Conservation (phyloP, 2,113 vertebrate genomes). For the Phalacrocorax carbo region DNA sequence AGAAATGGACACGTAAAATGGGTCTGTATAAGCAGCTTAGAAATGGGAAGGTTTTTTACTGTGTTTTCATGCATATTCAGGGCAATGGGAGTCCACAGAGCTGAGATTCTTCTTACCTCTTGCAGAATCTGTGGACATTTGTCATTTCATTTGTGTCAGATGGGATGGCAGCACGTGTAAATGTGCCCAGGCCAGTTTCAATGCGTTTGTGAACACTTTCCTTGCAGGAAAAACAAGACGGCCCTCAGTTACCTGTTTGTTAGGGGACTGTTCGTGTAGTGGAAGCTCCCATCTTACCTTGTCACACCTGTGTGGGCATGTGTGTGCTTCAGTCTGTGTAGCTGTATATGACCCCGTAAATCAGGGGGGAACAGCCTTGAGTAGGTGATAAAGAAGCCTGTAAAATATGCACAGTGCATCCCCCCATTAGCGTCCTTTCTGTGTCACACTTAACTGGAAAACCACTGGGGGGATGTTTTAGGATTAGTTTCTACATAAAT, state of each 20-base stretch:
- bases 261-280: accelerated
- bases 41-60: not conserved
- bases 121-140: not conserved
- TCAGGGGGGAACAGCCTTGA: not conserved
- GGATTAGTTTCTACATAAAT: not conserved
- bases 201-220: not conserved
- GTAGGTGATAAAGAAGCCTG: not conserved
- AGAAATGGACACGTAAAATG: not conserved
- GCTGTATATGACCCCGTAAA: not conserved
- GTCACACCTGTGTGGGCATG: not conserved
- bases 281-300: not conserved
- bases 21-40: not conserved
- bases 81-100: accelerated
- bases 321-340: not conserved
- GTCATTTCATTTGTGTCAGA: not conserved
- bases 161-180: not conserved
- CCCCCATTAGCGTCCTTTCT: not conserved
- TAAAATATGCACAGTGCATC: not conserved
- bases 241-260: not conserved
- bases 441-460: not conserved
- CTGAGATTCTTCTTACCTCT: not conserved
- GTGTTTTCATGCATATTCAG: accelerated
- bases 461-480: not conserved
- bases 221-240: not conserved
- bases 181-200: not conserved